These are phyloP conservation scores for Grammomys surdaster DNA, from an alignment of 2,113 vertebrate species.

Conservation along the genomic window DNA sequence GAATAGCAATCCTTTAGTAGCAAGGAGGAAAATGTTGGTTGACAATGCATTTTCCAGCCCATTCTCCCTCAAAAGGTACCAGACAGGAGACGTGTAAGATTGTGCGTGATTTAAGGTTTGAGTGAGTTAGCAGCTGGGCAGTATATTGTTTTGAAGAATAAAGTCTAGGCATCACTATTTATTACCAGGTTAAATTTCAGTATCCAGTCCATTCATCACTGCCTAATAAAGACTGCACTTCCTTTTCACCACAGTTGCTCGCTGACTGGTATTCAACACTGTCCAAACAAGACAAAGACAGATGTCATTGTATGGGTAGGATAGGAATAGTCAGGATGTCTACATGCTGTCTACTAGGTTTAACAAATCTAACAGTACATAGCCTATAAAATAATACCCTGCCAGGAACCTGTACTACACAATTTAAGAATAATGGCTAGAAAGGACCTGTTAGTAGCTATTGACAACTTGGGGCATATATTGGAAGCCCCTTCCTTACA, in stretches of 20 bases:
- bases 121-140: constrained; percentile 72
- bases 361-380: constrained; percentile 44
- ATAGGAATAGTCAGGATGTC: constrained; percentile 15
- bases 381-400: constrained; percentile 3
- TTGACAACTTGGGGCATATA: background rate
- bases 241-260: constrained; percentile 59
- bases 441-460: constrained; percentile 43
- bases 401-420: background rate
- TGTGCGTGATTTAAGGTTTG: constrained; percentile 68
- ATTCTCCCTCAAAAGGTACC: constrained; percentile 50
- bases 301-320: constrained; percentile 45
- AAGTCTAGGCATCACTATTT: constrained; percentile 65
- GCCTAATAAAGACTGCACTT: constrained; percentile 62
- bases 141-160: constrained; percentile 68
- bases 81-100: constrained; percentile 46
- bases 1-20: constrained; percentile 64
- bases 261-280: background rate
- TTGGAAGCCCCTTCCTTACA: background rate
- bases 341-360: constrained; percentile 48
- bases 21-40: constrained; percentile 50
- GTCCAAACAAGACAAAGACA: constrained; percentile 49
- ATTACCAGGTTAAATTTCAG: constrained; percentile 73
- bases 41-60: constrained; percentile 70
- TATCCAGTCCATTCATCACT: constrained; percentile 62
- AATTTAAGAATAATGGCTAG: constrained; percentile 41